Evolutionary conservation across 2,113 vertebrate species (phyloP).

Genomic region (Dicaeum eximium): DNA sequence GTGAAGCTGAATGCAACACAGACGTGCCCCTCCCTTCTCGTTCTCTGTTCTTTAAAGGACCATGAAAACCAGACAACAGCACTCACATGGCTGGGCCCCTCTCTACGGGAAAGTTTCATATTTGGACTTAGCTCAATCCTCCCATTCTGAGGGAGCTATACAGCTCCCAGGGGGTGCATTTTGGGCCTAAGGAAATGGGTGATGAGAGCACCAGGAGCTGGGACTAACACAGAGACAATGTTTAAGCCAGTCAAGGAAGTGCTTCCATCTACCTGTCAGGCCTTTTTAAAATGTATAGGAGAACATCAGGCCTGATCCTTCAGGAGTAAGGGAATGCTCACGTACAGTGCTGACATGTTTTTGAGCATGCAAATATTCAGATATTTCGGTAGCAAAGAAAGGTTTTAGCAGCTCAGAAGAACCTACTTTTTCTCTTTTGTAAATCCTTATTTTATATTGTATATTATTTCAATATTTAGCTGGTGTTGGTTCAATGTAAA

Average conservation of each 20-base stretch:
- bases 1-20: neutral
- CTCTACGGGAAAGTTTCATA: neutral
- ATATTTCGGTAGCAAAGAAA: neutral
- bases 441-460: neutral
- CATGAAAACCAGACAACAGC: neutral
- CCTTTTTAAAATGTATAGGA: neutral
- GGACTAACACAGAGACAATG: neutral
- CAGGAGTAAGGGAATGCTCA: neutral
- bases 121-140: neutral
- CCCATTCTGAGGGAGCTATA: neutral
- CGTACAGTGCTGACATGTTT: fast-evolving
- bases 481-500: neutral
- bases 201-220: neutral
- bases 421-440: neutral
- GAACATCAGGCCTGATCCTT: neutral
- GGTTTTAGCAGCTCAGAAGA: neutral
- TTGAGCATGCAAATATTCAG: neutral
- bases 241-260: neutral
- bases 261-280: neutral
- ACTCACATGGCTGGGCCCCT: neutral
- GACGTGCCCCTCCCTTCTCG: neutral
- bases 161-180: neutral
- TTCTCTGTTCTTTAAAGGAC: neutral
- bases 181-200: neutral
- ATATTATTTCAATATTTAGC: neutral